phyloP scores from a whole-genome alignment of 2,113 vertebrate species.

The Pomatostomus ruficeps region DNA sequence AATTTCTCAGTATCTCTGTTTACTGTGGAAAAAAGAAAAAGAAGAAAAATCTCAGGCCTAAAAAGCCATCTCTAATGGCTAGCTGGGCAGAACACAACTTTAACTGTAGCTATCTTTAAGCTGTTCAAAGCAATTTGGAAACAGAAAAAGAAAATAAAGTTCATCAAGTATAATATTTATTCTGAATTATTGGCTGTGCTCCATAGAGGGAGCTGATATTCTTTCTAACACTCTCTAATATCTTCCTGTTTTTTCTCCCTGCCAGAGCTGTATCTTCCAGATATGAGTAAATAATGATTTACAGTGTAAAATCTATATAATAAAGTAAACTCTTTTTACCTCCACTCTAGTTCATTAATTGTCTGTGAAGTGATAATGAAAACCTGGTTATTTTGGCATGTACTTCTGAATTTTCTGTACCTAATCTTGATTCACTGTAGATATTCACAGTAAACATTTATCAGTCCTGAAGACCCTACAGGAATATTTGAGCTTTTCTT shows the following conservation, averaged over 20 bases:
- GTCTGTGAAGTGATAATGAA: neutral
- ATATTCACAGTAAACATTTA: neutral
- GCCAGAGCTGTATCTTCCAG: neutral
- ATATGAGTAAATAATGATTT: neutral
- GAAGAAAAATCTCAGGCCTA: neutral
- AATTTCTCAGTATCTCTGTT: neutral
- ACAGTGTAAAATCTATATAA: neutral
- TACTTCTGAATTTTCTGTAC: neutral
- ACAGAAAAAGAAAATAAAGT: neutral
- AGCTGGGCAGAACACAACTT: neutral
- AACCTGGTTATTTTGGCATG: neutral
- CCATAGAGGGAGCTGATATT: constrained; percentile 16
- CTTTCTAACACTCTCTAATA: neutral
- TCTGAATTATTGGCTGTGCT: neutral
- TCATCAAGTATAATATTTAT: neutral
- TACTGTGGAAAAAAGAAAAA: neutral
- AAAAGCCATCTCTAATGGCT: neutral
- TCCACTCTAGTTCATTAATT: neutral
- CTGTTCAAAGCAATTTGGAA: neutral
- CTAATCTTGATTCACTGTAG: neutral
- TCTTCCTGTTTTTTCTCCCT: neutral
- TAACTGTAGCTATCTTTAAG: neutral
- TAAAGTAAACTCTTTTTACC: neutral
- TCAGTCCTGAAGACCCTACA: neutral
- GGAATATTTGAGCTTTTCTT: neutral